phyloP scores from a whole-genome alignment of 1,140 invertebrate species.

The Araneus ventricosus region DNA sequence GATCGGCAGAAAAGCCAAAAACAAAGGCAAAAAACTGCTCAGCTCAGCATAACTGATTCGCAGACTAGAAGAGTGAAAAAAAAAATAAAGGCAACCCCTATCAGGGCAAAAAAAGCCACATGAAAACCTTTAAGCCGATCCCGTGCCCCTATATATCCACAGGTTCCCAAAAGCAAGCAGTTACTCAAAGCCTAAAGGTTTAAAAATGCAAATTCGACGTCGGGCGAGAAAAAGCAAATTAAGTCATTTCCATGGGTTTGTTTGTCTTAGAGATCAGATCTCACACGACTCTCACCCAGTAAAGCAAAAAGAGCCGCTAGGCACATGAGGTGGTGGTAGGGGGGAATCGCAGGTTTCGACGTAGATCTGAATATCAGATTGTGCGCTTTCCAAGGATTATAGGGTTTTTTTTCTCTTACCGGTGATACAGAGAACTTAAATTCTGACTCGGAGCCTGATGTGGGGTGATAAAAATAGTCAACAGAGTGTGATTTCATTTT shows the following conservation, averaged over 20 bases:
- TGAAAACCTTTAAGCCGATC: constrained; percentile 70
- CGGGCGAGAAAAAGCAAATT: constrained; percentile 71
- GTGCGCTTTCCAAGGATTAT: constrained; percentile 63
- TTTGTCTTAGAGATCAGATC: constrained; percentile 73
- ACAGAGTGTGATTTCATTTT: constrained; percentile 58
- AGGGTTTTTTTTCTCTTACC: constrained; percentile 40
- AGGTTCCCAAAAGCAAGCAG: constrained; percentile 72
- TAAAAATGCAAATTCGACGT: constrained; percentile 73
- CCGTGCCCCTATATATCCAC: constrained; percentile 67
- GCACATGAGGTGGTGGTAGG: too few relatives aligned
- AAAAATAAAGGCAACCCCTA: constrained; percentile 11
- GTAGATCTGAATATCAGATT: constrained; percentile 74
- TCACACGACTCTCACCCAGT: constrained; percentile 29
- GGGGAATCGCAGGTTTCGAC: constrained; percentile 24
- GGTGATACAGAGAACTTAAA: constrained; percentile 66
- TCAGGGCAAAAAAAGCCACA: constrained; percentile 44
- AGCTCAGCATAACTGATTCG: constrained; percentile 48
- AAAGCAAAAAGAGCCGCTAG: constrained; percentile 31
- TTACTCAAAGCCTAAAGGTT: constrained; percentile 73
- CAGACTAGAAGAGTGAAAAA: constrained; percentile 15
- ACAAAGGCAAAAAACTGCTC: neutral
- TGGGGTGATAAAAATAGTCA: constrained; percentile 68
- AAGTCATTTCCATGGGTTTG: constrained; percentile 75
- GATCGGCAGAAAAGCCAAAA: neutral
- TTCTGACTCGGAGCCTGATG: constrained; percentile 69